Base-by-base conservation (phyloP, 1,140 invertebrate genomes). In the Colletes gigas region DNA sequence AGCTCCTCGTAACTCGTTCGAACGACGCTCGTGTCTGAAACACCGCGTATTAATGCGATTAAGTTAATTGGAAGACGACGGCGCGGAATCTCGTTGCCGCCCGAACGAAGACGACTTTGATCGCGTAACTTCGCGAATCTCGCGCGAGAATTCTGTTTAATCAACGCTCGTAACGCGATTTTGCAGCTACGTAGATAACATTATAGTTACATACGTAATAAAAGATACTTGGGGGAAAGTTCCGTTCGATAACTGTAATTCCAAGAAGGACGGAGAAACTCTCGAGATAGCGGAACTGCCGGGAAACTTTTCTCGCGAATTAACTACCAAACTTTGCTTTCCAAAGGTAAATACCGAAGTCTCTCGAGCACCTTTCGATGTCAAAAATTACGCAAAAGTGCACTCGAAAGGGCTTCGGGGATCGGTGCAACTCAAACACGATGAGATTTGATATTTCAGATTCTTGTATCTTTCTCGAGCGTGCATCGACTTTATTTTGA, bases 21-120 rank as follows among this genome's bases (percentile, higher is more conserved):
- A 47, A 30, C 30, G 30, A 30, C 6, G 44, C 3, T 39, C 14
- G 39, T 5, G 7, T 6, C n/a, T 3, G 15, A 55, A 19, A 14
- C 8, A 6, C 3, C 9, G 21, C 8, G 39, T 19, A 17, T 8
- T n/a, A 21, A 60, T 44, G 63, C 71, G 59, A 74, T 80, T 57
- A 57, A 59, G 44, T 80, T 73, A 73, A 80, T 80, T 68, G 78
- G 59, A 30, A 30, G 30, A 50, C 30, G 62, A 68, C 66, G 6
- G 1, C 6, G 44, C 10, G 50, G 7, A 10, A 9, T 10, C 10
- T 10, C 10, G 30, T 30, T 30, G 30, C 30, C 30, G 30, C 30
- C 1, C 30, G 30, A 30, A 30, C 30, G 30, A 2, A 30, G 30
- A 30, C 30, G 30, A 30, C 30, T 30, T 30, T 30, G 30, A 30